Conservation (phyloP, 2,888 invertebrate species). For the Cryptus viduatorius region DNA sequence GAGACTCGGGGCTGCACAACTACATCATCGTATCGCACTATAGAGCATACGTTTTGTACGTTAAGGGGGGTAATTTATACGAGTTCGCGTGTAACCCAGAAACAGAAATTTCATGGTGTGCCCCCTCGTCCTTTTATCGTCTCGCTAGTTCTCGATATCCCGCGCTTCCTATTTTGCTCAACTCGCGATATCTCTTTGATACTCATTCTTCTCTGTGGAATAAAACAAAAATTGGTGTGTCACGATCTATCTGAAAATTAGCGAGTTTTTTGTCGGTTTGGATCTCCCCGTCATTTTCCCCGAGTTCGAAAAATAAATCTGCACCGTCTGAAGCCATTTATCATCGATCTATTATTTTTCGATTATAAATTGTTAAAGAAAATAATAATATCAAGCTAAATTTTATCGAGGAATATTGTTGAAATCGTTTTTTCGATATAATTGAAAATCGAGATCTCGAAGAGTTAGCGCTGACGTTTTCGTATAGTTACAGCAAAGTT, state of each 20-base stretch:
- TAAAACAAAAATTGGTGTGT: no score
- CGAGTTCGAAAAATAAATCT: no score
- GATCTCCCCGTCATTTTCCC: no score
- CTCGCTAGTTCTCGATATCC: constrained; percentile 43
- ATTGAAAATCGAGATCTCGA: not conserved
- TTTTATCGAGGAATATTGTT: no score
- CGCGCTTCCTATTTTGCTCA: constrained; percentile 7
- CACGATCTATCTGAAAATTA: no score
- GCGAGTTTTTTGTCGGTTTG: no score
- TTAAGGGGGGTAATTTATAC: constrained; percentile 58
- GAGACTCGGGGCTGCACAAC: constrained; percentile 47
- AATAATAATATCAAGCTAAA: no score
- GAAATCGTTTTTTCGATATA: not conserved
- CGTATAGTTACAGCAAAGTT: constrained; percentile 8
- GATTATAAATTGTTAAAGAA: no score
- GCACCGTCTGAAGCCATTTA: no score
- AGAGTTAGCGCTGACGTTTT: not conserved
- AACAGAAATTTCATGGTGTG: constrained; percentile 64
- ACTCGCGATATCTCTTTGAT: constrained; percentile 35
- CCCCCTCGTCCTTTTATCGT: constrained; percentile 34
- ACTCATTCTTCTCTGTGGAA: not conserved
- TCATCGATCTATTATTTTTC: no score
- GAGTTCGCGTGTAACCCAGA: constrained; percentile 66
- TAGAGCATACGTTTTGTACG: constrained; percentile 39
- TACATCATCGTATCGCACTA: constrained; percentile 19